Conservation (phyloP, 2,888 invertebrate genomes). For the Nasonia oneida region DNA sequence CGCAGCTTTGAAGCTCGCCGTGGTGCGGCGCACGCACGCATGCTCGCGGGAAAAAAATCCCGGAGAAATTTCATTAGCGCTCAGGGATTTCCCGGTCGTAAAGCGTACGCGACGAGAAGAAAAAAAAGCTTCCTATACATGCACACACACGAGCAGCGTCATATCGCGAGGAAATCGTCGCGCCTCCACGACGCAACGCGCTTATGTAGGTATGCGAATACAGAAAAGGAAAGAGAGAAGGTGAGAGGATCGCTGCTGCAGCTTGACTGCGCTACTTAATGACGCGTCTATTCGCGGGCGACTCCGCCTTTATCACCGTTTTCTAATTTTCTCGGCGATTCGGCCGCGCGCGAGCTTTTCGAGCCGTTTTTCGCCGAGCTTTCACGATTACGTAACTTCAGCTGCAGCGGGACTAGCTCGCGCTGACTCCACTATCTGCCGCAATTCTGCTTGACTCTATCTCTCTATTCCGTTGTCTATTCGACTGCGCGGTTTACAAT, state of each 20-base stretch:
- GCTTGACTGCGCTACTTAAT: conserved; percentile 18
- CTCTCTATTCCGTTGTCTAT: neutral
- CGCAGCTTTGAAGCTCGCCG: neutral
- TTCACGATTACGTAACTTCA: conserved; percentile 36
- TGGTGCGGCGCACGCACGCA: neutral
- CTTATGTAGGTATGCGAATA: neutral
- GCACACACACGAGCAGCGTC: neutral
- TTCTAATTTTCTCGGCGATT: conserved; percentile 46
- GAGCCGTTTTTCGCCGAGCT: conserved; percentile 24
- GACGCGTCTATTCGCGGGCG: neutral
- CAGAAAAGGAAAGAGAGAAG: neutral
- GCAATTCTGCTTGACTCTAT: neutral
- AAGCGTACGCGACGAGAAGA: neutral
- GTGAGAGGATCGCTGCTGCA: neutral
- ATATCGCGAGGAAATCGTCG: conserved; percentile 2
- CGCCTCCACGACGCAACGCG: neutral
- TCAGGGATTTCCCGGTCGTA: neutral
- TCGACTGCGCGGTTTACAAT: neutral
- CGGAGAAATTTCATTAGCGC: conserved; percentile 16
- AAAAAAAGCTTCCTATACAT: neutral
- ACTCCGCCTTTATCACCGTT: conserved; percentile 27
- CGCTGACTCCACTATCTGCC: neutral
- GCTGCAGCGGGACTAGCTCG: neutral
- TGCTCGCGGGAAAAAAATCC: neutral
- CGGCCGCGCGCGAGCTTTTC: conserved; percentile 2